A percentile compares a stretch with the other conserved stretches of the same genome.
Conservation (phyloP, 2,888 invertebrate species). For the Rhopalosiphum nymphaeae region DNA sequence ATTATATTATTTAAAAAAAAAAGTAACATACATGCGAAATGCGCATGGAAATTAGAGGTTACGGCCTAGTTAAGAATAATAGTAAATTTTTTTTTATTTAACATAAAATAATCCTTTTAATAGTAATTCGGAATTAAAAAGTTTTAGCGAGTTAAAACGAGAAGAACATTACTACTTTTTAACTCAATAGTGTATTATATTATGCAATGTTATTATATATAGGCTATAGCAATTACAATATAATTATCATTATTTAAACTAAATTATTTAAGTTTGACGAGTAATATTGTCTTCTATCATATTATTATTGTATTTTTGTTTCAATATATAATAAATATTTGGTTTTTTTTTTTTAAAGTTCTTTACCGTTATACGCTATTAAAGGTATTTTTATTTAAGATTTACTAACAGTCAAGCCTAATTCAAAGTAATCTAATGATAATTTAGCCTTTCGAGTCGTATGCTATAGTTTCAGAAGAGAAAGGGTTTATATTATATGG, state of each 20-base stretch:
- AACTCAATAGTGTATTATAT: background rate
- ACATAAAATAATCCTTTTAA: background rate
- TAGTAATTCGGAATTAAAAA: background rate
- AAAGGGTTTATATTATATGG: background rate
- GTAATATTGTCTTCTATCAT: background rate
- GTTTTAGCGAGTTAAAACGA: background rate
- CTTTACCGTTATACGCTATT: background rate
- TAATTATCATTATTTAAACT: background rate
- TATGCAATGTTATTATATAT: background rate
- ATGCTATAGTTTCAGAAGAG: background rate
- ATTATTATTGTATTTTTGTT: background rate
- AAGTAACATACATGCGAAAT: background rate
- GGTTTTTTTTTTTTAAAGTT: background rate
- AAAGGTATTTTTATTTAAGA: background rate
- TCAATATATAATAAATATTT: background rate
- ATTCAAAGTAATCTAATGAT: background rate
- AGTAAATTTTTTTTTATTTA: background rate
- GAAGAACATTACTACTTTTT: background rate
- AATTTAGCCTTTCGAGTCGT: background rate
- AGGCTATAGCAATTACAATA: too few species aligned
- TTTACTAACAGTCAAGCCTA: background rate
- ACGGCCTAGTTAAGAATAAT: too few species aligned
- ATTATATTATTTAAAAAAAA: background rate
- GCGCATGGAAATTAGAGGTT: too few species aligned
- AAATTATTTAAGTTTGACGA: background rate